Conservation (phyloP, 2,888 invertebrate genomes). For the Allacma fusca region DNA sequence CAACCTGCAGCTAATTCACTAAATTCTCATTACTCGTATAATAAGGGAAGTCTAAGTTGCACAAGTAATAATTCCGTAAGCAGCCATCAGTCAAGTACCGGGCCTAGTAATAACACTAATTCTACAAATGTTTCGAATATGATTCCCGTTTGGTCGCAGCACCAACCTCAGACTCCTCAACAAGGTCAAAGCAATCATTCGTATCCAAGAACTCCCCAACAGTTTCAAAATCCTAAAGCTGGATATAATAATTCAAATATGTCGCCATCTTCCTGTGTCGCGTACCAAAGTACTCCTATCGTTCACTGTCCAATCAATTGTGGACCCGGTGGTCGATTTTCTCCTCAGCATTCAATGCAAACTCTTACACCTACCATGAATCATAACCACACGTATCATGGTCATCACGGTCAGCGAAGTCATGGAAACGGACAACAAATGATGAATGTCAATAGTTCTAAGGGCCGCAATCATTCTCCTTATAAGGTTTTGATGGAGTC, state of each 20-base stretch:
- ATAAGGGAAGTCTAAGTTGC: slow-evolving; percentile 56
- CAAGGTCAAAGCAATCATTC: slow-evolving; percentile 33
- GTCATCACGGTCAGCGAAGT: slow-evolving; percentile 15
- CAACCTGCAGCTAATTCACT: slow-evolving; percentile 29
- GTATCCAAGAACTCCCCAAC: slow-evolving; percentile 43
- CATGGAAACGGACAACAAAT: slow-evolving; percentile 7
- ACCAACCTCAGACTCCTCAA: slow-evolving; percentile 34
- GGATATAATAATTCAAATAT: slow-evolving; percentile 44
- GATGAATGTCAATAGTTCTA: slow-evolving; percentile 48
- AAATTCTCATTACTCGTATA: slow-evolving; percentile 40
- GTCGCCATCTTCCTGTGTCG: slow-evolving; percentile 58
- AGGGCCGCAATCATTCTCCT: slow-evolving; percentile 55
- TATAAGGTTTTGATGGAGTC: slow-evolving; percentile 60
- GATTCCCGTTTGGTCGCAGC: slow-evolving; percentile 34
- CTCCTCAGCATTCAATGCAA: slow-evolving; percentile 56
- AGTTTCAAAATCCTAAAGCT: slow-evolving; percentile 41
- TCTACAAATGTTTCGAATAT: slow-evolving; percentile 64
- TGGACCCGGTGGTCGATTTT: slow-evolving; percentile 54
- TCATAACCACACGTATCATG: slow-evolving; percentile 21
- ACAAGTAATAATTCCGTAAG: slow-evolving; percentile 62
- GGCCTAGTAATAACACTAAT: slow-evolving; percentile 67
- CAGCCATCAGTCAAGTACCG: slow-evolving; percentile 64
- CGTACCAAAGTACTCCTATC: slow-evolving; percentile 58
- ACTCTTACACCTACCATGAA: slow-evolving; percentile 30
- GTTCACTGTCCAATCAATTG: slow-evolving; percentile 61